Conservation (phyloP, 2,113 vertebrate genomes). For the Brachyistius frenatus region DNA sequence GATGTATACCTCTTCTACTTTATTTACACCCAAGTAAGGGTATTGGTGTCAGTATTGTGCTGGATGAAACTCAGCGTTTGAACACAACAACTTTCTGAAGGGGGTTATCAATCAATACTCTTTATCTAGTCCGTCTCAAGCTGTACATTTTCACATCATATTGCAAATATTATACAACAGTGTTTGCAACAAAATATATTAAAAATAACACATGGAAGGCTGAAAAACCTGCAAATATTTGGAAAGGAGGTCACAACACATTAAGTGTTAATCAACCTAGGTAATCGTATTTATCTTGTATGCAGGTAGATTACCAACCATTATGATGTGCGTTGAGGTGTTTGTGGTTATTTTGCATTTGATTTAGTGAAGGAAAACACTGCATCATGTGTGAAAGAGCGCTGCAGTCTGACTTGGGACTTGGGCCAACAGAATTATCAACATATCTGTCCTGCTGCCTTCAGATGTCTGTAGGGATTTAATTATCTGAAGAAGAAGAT, state of each 20-base stretch:
- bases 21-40: not conserved
- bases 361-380: not conserved
- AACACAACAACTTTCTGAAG: not conserved
- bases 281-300: not conserved
- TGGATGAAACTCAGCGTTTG: not conserved
- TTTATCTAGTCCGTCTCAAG: not conserved
- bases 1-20: not conserved
- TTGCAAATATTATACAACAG: too few species aligned
- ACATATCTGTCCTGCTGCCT: too few species aligned
- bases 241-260: not conserved
- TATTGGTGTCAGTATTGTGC: not conserved
- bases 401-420: not conserved
- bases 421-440: not conserved
- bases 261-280: not conserved
- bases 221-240: not conserved
- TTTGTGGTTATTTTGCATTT: not conserved
- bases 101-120: constrained; percentile 5
- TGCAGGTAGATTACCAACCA: not conserved
- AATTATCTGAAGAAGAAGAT: too few species aligned
- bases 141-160: not conserved
- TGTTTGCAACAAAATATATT: not conserved
- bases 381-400: not conserved
- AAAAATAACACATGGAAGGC: not conserved
- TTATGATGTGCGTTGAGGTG: not conserved
- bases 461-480: too few species aligned